phyloP scores from a whole-genome alignment of 2,113 vertebrate species.

The Theristicus caerulescens region DNA sequence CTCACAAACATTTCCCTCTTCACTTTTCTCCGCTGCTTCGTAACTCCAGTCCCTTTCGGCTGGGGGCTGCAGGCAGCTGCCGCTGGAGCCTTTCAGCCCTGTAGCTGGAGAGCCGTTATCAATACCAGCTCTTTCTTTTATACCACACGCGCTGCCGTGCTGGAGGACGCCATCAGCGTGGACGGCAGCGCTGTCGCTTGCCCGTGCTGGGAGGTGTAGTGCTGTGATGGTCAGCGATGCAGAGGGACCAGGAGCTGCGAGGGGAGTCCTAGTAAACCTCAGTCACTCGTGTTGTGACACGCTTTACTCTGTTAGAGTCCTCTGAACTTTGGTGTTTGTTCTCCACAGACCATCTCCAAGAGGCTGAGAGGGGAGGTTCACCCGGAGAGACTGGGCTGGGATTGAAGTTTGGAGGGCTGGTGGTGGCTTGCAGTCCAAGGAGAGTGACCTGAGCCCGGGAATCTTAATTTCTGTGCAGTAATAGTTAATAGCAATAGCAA shows the following conservation, averaged over 20 bases:
- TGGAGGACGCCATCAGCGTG: not conserved
- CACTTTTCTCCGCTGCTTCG: not conserved
- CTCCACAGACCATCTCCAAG: not conserved
- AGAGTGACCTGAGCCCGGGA: not conserved
- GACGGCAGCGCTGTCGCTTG: not conserved
- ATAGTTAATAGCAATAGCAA: not conserved
- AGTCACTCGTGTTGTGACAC: not conserved
- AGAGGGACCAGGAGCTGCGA: not conserved
- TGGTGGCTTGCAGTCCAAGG: not conserved
- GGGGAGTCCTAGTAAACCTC: not conserved
- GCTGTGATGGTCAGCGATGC: not conserved
- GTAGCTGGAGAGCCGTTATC: not conserved
- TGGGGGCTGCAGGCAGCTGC: not conserved
- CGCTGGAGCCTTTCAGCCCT: constrained; percentile 3
- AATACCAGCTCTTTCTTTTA: not conserved
- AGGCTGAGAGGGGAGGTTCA: not conserved
- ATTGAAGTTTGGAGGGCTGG: not conserved
- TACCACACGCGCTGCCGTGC: not conserved
- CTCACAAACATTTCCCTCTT: not conserved
- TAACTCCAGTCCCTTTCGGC: not conserved
- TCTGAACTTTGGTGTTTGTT: not conserved
- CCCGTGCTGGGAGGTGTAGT: not conserved
- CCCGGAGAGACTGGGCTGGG: not conserved
- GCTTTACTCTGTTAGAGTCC: not conserved
- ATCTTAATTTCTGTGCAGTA: not conserved